Evolutionary conservation across 2,888 invertebrate genomes (phyloP), one percentile per base, ranked within the genome.

Genomic region (Xanthorhoe spadicearia): DNA sequence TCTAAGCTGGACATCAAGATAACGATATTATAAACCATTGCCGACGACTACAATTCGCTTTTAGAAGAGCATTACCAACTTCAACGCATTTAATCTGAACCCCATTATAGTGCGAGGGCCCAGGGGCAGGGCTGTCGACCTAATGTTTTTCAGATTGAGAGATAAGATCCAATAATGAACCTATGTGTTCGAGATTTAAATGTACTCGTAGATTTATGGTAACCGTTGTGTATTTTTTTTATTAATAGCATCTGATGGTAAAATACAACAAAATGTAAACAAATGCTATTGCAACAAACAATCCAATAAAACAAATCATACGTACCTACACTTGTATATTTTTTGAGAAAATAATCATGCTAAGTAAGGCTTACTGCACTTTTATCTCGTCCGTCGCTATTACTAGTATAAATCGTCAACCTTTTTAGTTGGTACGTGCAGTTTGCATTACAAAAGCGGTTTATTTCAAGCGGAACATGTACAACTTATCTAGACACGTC

Each of bases 11-110:
- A 87, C 89, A 86, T 85, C 83, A 80, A 78, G 84, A 84, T 90
- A 89, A 89, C 84, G 80, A 84, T 85, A 87, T 89, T 89, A 90
- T 89, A 89, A 86, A 88, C 88, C 87, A 85, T 86, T 79, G 83
- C 82, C 81, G 78, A 88, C 80, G 80, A 88, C 89, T 88, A 88
- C 88, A 85, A 87, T 89, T 88, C 86, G 86, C 89, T 90, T 89
- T 89, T 88, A 89, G 89, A 88, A 84, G 85, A 85, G 79, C 87
- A 86, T 86, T 85, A 86, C 77, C 79, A 84, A 86, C 85, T 88
- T 87, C 80, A 83, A 83, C 85, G 84, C 84, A 86, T 88, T 89
- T 88, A 89, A 89, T 89, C 87, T 84, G 82, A 80, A 78, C 84
- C 85, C 87, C 81, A 85, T 86, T 84, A 86, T 80, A 80, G 83